Base-by-base conservation (phyloP, 2,797 vertebrate species). In the Lophotriccus pileatus region DNA sequence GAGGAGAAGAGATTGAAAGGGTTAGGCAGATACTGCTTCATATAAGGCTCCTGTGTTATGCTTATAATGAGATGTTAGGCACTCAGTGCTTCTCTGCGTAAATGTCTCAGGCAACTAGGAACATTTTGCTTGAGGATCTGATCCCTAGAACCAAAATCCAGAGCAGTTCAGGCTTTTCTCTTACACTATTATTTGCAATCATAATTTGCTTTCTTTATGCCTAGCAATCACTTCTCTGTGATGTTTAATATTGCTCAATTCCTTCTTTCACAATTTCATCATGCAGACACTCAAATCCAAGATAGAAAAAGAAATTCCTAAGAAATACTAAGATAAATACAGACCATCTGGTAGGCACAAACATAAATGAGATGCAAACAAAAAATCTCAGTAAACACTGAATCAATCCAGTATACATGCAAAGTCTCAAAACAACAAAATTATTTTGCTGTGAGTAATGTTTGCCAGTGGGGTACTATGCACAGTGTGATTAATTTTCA, bases 361-460 rank as follows among this genome's bases (percentile, higher is more conserved):
- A 90, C 64, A 79, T 87, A 93, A 95, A 95, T 79, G 89, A 97
- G 91, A 97, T 77, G 91, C 46, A 25, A 96, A 88, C 79, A 44
- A 79, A 94, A 96, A 96, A 90, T 93, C 75, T 96, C 90, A 95
- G 66, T 97, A 97, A 97, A 94, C 82, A 88, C 75, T 53, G 88
- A 90, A 93, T 97, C 95, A 95, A 97, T 97, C 95, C 80, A 79
- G 56, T 44, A 77, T 66, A 72, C 49, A 62, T 1, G 4, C 44
- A 53, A 92, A 96, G 82, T 82, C 79, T 84, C 77, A 53, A 32
- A 82, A 89, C 84, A 96, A 80, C 10, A 22, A 77, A 95, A 95
- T 95, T 96, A 88, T 86, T 96, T 74, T 82, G 67, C 36, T 8
- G 47, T 95, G 91, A 96, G 28, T 73, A 88, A 95, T 84, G 43